Evolutionary conservation across 2,797 vertebrate species (phyloP).

Genomic region (Chelon labrosus): DNA sequence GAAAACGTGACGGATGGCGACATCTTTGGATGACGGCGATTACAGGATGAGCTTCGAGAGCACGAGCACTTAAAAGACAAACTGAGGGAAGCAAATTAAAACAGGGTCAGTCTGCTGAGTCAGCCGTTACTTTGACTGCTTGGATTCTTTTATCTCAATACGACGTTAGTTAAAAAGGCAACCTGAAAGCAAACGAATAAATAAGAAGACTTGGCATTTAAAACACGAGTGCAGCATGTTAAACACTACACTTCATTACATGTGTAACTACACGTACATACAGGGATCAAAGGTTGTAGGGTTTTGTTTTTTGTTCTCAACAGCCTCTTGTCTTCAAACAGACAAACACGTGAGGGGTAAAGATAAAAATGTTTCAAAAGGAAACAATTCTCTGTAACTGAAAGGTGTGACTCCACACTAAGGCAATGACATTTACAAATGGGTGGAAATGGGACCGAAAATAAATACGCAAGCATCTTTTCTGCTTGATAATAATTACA

Average conservation of each 20-base stretch:
- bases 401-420: conserved; percentile 75
- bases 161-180: conserved; percentile 71
- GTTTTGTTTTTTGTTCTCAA: conserved; percentile 16
- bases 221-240: conserved; percentile 59
- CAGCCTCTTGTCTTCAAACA: conserved; percentile 61
- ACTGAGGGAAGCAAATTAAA: conserved; percentile 8
- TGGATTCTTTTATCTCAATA: conserved; percentile 27
- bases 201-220: conserved; percentile 75
- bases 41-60: conserved; percentile 37
- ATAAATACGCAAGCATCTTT: conserved; percentile 68
- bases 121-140: conserved; percentile 22
- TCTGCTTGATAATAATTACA: conserved; percentile 44
- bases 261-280: conserved; percentile 55
- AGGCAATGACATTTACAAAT: conserved; percentile 76
- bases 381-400: conserved; percentile 68
- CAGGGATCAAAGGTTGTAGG: not conserved
- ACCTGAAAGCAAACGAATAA: conserved; percentile 78
- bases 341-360: conserved; percentile 42
- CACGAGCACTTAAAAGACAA: conserved; percentile 35
- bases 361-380: conserved; percentile 67
- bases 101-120: conserved; percentile 26
- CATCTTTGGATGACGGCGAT: conserved; percentile 66
- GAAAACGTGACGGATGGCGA: conserved; percentile 37
- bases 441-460: conserved; percentile 53
- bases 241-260: conserved; percentile 46